Base-by-base conservation (phyloP, 2,113 vertebrate species). In the Pachycephala philippinensis region DNA sequence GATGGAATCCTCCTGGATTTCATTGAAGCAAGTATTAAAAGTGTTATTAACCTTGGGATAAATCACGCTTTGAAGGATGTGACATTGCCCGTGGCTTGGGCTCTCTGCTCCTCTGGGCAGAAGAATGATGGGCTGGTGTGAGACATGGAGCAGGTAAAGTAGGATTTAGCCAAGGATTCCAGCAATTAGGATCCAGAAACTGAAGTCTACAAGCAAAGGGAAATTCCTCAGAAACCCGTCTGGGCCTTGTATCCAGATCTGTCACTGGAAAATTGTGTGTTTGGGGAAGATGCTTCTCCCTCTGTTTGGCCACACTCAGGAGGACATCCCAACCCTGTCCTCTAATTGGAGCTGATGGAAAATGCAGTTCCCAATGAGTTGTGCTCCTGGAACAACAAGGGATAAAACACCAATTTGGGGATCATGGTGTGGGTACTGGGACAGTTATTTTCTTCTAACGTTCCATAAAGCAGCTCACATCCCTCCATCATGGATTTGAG, bases 301-400 rank as follows among this genome's bases (percentile, higher is more conserved):
- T 87, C 87, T 53, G 23, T 59, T 61, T 82, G 66, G 19, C 15
- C 42, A 30, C 21, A 1, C 7, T 52, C 61, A 49, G 45, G 44
- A 9, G 21, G 6, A 60, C 64, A 52, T 74, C 72, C 42, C 1
- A 2, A 3, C 45, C 17, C 37, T 4, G 0, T 30, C 42, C 56
- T 49, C 31, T 45, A 21, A 20, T 7, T 35, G 18, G 42, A 75
- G 63, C 52, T 77, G 60, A 11, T 89, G 70, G 77, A 78, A 71
- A 64, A 70, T 19, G 71, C 79, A 90, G 33, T 64, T 82, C 57
- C 42, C 17, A 8, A 1, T 45, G 45, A 87, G 21, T 28, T 57
- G n/a, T 45, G 18, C 37, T 84, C 27, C 9, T n/a, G 64, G 56
- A 63, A 42, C 19, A 61, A 16, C 0, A 3, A 75, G 42, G 84